A percentile compares a stretch with the other conserved stretches of the same genome.
phyloP scores from a whole-genome alignment of 2,113 vertebrate species.

The Mus spicilegus region DNA sequence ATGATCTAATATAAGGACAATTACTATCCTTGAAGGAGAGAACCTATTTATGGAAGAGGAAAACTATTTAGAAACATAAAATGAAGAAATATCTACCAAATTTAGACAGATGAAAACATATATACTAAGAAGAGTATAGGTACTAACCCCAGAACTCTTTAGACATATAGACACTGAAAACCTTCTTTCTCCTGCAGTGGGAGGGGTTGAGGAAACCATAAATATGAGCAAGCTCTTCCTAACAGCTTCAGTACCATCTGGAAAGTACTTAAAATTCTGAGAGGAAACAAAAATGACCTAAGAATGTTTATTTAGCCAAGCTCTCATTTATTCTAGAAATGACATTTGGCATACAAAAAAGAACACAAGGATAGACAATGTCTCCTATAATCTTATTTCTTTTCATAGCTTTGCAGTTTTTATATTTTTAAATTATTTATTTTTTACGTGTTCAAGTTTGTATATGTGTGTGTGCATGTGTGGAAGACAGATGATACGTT shows the following conservation, averaged over 20 bases:
- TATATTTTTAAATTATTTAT: not conserved
- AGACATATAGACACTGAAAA: not conserved
- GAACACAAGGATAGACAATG: not conserved
- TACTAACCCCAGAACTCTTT: not conserved
- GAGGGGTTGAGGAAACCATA: not conserved
- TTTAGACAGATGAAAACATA: not conserved
- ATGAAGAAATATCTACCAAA: not conserved
- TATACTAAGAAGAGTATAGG: not conserved
- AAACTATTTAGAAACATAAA: constrained; percentile 27
- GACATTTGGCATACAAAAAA: not conserved
- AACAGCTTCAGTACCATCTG: constrained; percentile 4
- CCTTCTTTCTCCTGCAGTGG: not conserved
- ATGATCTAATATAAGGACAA: constrained; percentile 23
- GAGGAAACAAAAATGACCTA: constrained; percentile 22
- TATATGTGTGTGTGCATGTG: too few species aligned
- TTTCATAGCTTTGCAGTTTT: not conserved
- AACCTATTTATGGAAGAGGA: constrained; percentile 20
- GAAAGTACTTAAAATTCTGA: constrained; percentile 38
- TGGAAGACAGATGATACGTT: not conserved
- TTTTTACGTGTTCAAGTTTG: too few species aligned
- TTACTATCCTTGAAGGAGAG: not conserved
- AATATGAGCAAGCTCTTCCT: not conserved
- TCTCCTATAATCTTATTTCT: not conserved
- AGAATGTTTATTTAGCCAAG: constrained; percentile 1
- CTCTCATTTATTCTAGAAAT: not conserved